These are phyloP conservation scores for Lepidurus packardi DNA, from an alignment of 1,140 invertebrate species.

Conservation along the genomic window DNA sequence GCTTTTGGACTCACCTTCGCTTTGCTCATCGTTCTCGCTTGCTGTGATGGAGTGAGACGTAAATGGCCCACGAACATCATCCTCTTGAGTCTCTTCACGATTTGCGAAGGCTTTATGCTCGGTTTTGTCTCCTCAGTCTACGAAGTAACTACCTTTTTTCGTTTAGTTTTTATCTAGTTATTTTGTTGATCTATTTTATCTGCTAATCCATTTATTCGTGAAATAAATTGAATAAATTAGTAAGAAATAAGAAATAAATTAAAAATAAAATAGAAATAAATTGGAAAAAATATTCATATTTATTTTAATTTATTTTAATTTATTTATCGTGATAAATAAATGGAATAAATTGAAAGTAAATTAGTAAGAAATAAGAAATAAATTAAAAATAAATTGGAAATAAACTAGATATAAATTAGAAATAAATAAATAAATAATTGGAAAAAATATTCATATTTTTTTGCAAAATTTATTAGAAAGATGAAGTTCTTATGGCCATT, in stretches of 20 bases:
- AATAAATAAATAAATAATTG: too few species aligned
- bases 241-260: background rate
- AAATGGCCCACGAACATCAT: slow-evolving; percentile 51
- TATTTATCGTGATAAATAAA: too few species aligned
- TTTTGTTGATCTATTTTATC: slow-evolving; percentile 26
- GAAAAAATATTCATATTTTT: too few species aligned
- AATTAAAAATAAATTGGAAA: background rate
- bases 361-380: background rate
- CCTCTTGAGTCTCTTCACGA: slow-evolving; percentile 47
- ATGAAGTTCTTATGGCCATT: slow-evolving; percentile 46
- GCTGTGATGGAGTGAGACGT: slow-evolving; percentile 49
- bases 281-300: too few species aligned
- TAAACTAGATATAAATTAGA: too few species aligned
- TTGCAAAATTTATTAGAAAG: slow-evolving; percentile 36
- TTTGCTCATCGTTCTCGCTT: slow-evolving; percentile 48
- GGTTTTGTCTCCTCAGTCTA: slow-evolving; percentile 49
- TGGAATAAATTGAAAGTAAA: background rate
- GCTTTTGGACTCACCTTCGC: slow-evolving; percentile 43
- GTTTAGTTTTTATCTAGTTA: background rate
- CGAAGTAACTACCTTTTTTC: slow-evolving; percentile 35
- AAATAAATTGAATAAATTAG: background rate
- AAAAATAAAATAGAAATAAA: background rate
- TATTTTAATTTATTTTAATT: too few species aligned
- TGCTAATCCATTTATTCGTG: slow-evolving; percentile 1
- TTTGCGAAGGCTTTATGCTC: slow-evolving; percentile 70